Evolutionary conservation across 2,888 invertebrate genomes (phyloP).

Genomic region (Elmis aenea): DNA sequence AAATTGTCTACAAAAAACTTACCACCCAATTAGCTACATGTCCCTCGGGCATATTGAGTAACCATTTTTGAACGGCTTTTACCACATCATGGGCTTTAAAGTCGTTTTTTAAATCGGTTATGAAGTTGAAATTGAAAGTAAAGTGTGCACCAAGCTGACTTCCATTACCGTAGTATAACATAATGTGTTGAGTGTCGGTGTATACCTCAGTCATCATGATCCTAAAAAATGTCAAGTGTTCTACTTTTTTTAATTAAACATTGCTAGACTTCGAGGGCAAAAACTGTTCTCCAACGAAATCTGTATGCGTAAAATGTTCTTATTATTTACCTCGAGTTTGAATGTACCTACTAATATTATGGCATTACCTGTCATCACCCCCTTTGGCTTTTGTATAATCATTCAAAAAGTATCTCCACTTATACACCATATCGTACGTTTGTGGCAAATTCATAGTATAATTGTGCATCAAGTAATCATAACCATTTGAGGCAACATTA

Average conservation of each 20-base stretch:
- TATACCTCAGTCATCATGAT: slow-evolving; percentile 78
- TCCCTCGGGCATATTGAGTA: slow-evolving; percentile 57
- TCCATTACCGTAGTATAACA: slow-evolving; percentile 60
- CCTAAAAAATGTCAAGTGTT: slow-evolving; percentile 35
- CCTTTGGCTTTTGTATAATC: slow-evolving; percentile 46
- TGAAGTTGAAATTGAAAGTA: slow-evolving; percentile 74
- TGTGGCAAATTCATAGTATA: slow-evolving; percentile 57
- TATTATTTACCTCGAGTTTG: no score
- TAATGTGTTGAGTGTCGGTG: slow-evolving; percentile 53
- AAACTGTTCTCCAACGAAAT: no score
- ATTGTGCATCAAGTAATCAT: slow-evolving; percentile 57
- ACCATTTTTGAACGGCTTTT: slow-evolving; percentile 59
- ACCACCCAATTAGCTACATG: slow-evolving; percentile 74
- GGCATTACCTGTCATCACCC: slow-evolving; percentile 42
- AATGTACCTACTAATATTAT: no score
- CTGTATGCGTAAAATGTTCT: no score
- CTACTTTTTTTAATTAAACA: background rate
- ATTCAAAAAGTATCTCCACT: slow-evolving; percentile 60
- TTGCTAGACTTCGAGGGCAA: no score
- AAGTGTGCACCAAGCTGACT: slow-evolving; percentile 60
- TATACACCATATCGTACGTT: slow-evolving; percentile 60
- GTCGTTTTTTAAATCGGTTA: slow-evolving; percentile 53
- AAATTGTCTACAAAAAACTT: slow-evolving; percentile 36
- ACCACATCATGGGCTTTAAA: slow-evolving; percentile 61
- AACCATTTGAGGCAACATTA: slow-evolving; percentile 38